Evolutionary conservation across 1,140 invertebrate species (phyloP), one percentile per base, ranked within the genome.

Genomic region (Drosophila nigromelanica): DNA sequence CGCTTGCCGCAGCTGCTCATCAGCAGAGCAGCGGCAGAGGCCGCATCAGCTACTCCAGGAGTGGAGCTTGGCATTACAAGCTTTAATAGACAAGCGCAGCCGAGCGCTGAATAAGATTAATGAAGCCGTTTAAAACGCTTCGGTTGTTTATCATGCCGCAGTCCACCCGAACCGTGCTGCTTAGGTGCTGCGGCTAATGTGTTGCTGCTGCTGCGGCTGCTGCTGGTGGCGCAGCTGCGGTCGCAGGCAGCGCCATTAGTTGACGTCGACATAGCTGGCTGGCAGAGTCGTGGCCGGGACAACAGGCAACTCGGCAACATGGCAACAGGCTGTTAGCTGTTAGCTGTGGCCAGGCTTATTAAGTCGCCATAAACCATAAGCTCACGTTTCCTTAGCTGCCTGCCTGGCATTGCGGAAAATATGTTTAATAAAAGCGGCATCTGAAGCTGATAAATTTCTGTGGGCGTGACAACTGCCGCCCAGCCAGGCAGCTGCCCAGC

Each of bases 121-220:
- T 89, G 83, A 89, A 89, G 83, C 83, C 83, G 83, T 89, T 89
- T 89, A 89, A 89, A 89, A 89, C 83, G 83, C 83, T 89, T 89
- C 77, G 83, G 85, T 89, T 89, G 83, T 89, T 89, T 89, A 89
- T 89, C 83, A 89, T 89, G 79, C 79, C 76, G 68, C 73, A 76
- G 78, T 73, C 69, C 54, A 63, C 55, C 15, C 40, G 48, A 42
- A 48, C 39, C 51, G 11, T 54, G 27, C 61, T 64, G 43, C 61
- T 63, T 60, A 75, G 73, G 74, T 48, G 74, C 71, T 75, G 64
- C 61, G 80, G 69, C 81, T 85, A 86, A 83, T 83, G 80, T 76
- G 73, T 62, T 55, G 58, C 58, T 37, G 40, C 14, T 42, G 75
- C 73, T 55, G 47, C 55, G 27, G 42, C 55, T 30, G 48, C 24